Percentiles rank a stretch among this genome's conserved stretches.
These are phyloP conservation scores for Bovichtus diacanthus DNA, from an alignment of 2,797 vertebrate genomes.

Conservation along the genomic window DNA sequence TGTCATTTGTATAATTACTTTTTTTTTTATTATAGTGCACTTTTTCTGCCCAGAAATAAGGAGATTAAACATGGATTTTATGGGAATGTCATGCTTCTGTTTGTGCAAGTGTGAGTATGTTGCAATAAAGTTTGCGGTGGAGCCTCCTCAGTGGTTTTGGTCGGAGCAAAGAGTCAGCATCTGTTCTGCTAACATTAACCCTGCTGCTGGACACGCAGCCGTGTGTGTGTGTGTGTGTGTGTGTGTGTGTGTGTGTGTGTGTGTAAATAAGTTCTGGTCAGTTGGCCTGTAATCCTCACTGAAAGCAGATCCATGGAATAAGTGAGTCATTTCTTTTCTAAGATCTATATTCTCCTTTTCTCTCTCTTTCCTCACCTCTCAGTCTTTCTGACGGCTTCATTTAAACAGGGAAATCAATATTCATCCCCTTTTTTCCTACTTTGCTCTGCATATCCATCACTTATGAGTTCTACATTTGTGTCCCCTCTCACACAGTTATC, in stretches of 20 bases:
- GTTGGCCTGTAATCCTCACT: slow-evolving; percentile 35
- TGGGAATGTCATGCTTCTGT: slow-evolving; percentile 8
- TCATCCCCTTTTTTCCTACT: slow-evolving; percentile 45
- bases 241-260: slow-evolving; percentile 4
- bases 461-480: slow-evolving; percentile 71
- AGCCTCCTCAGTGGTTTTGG: slow-evolving; percentile 43
- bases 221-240: slow-evolving; percentile 47
- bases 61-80: slow-evolving; percentile 20
- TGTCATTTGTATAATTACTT: slow-evolving; percentile 15
- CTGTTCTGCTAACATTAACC: slow-evolving; percentile 59
- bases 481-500: slow-evolving; percentile 53
- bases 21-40: slow-evolving; percentile 10
- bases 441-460: slow-evolving; percentile 60
- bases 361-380: slow-evolving; percentile 37
- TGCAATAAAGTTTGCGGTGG: slow-evolving; percentile 24
- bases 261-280: slow-evolving; percentile 47
- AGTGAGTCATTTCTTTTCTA: slow-evolving; percentile 74
- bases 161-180: slow-evolving; percentile 45
- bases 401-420: slow-evolving; percentile 72
- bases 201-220: slow-evolving; percentile 44
- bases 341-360: slow-evolving; percentile 43
- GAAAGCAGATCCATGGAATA: slow-evolving; percentile 51
- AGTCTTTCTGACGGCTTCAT: slow-evolving; percentile 60
- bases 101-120: slow-evolving; percentile 27
- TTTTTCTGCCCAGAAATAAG: slow-evolving; percentile 18